These are phyloP conservation scores for Clarias gariepinus DNA, from an alignment of 2,113 vertebrate species.

Conservation along the genomic window DNA sequence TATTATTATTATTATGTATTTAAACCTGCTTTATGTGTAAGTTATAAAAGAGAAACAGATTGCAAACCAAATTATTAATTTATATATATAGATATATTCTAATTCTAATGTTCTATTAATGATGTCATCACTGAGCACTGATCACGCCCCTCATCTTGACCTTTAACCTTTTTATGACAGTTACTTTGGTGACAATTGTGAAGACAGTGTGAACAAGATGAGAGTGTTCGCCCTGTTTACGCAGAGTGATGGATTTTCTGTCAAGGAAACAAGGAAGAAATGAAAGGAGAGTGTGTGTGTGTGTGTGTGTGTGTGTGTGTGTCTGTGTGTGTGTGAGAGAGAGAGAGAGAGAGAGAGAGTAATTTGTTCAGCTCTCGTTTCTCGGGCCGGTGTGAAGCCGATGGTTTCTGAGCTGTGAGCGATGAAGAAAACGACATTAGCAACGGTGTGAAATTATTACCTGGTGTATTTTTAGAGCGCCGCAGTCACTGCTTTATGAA, in stretches of 20 bases:
- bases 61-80: too few relatives aligned
- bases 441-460: conserved; percentile 55
- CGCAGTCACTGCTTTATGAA: conserved; percentile 45
- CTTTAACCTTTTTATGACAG: background rate
- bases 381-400: background rate
- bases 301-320: background rate
- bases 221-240: background rate
- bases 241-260: conserved; percentile 27
- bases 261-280: conserved; percentile 21
- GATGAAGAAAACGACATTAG: conserved; percentile 59
- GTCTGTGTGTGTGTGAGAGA: background rate
- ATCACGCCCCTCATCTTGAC: background rate
- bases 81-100: background rate
- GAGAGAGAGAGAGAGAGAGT: background rate
- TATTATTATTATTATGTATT: too few relatives aligned
- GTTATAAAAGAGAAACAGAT: background rate
- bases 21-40: background rate
- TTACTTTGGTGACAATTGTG: background rate
- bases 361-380: conserved; percentile 14
- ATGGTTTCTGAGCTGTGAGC: conserved; percentile 49
- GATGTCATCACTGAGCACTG: background rate
- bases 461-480: conserved; percentile 59
- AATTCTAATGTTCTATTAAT: background rate
- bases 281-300: background rate
- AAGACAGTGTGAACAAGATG: background rate